A percentile compares a stretch with the other conserved stretches of the same genome.
phyloP scores from a whole-genome alignment of 2,113 vertebrate genomes.

The Lipophrys pholis region DNA sequence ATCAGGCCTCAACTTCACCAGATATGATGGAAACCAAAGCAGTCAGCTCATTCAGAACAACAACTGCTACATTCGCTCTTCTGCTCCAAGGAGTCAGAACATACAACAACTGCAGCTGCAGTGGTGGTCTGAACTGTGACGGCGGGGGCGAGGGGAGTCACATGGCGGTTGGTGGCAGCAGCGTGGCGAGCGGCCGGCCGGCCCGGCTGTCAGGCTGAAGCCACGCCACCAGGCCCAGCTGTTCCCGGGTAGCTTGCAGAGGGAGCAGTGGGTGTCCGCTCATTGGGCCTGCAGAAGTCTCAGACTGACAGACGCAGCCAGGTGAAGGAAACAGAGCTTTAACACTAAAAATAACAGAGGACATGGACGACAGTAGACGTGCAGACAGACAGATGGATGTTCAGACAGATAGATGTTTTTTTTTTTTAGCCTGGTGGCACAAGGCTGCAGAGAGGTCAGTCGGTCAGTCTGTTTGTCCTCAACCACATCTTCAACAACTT shows the following conservation, averaged over 20 bases:
- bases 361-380: conserved; percentile 25
- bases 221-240: conserved; percentile 43
- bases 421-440: background rate
- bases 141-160: conserved; percentile 46
- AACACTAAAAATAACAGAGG: conserved; percentile 66
- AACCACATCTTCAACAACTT: conserved; percentile 16
- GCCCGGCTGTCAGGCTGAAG: conserved; percentile 54
- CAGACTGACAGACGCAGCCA: conserved; percentile 64
- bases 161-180: conserved; percentile 60
- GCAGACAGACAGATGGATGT: conserved; percentile 34
- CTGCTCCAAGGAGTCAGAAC: conserved; percentile 49
- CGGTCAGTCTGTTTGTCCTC: background rate
- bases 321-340: conserved; percentile 67
- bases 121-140: conserved; percentile 63
- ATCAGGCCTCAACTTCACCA: conserved; percentile 43
- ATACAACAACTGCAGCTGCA: conserved; percentile 43
- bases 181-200: conserved; percentile 14
- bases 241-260: conserved; percentile 42
- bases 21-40: conserved; percentile 23
- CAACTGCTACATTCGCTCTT: conserved; percentile 42
- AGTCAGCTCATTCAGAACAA: conserved; percentile 25
- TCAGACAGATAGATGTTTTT: conserved; percentile 18
- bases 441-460: background rate
- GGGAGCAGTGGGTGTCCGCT: conserved; percentile 39
- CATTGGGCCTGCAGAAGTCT: conserved; percentile 15